Evolutionary conservation across 2,797 vertebrate genomes (phyloP), one percentile per base, ranked within the genome.

Genomic region (Xiphorhynchus erythropygius): DNA sequence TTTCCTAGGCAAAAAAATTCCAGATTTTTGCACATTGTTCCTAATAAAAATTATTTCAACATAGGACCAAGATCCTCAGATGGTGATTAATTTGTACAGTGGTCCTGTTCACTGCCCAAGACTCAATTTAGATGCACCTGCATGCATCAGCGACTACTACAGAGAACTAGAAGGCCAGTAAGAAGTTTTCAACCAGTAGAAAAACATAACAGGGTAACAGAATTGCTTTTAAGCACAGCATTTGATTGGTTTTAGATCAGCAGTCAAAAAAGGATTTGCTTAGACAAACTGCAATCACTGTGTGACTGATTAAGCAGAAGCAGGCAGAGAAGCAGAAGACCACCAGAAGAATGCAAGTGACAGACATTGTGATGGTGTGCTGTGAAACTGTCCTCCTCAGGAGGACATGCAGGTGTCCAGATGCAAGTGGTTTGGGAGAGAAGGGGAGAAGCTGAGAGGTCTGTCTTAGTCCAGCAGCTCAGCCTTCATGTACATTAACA

Each of bases 401-500:
- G 33, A 32, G 18, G 55, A 27, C 8, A 2, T 2, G 2, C 7
- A 60, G 22, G 25, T 39, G 32, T 35, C 46, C 8, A 56, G 50
- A 11, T 24, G 30, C 15, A 50, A 49, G n/a, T 42, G 37, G 19
- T 4, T 74, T 25, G 9, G 33, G 21, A 52, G 22, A 85, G 24
- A 77, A 55, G 19, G 17, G 49, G 15, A 50, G 18, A 30, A 84
- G 57, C 6, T 4, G 42, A 70, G n/a, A 81, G 7, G 27, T 28
- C 76, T 9, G 21, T 18, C 35, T 57, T 68, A 69, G 42, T 16
- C 11, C 37, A 68, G 44, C 33, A 60, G 44, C 13, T 11, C 33
- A 84, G 19, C 28, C 25, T 7, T 56, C 4, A 1, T 2, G 2
- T 11, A 10, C n/a, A 21, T 9, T 15, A 41, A 12, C n/a, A 11